phyloP scores from a whole-genome alignment of 2,113 vertebrate genomes.

The Lamprologus callipterus region DNA sequence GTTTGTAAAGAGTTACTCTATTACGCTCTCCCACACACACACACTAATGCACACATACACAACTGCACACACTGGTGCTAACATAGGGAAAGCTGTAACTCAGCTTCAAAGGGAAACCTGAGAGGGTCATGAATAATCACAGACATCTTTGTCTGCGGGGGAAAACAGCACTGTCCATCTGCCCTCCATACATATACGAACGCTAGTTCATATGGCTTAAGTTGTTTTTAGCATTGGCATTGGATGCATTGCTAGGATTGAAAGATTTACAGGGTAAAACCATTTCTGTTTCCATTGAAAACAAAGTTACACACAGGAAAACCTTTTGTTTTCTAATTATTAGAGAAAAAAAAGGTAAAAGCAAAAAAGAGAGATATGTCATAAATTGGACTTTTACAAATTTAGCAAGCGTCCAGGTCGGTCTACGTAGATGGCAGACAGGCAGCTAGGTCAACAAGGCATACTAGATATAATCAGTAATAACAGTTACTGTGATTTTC shows the following conservation, averaged over 20 bases:
- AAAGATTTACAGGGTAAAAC: neutral
- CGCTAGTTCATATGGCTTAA: neutral
- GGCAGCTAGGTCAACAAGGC: neutral
- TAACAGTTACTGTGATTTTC: neutral
- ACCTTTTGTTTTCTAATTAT: neutral
- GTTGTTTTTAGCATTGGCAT: slow-evolving; percentile 7
- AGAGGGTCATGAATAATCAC: slow-evolving; percentile 78
- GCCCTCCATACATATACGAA: slow-evolving; percentile 38
- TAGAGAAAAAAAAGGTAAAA: neutral
- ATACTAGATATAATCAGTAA: neutral
- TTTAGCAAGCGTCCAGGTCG: neutral
- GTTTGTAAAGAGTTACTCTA: neutral
- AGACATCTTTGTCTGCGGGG: slow-evolving; percentile 71
- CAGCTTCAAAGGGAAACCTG: slow-evolving; percentile 77
- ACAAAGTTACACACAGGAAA: neutral
- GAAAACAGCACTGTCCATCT: slow-evolving; percentile 71
- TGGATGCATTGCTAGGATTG: neutral
- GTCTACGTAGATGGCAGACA: fast-evolving
- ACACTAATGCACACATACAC: neutral
- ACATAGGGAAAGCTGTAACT: slow-evolving; percentile 74
- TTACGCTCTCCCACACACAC: neutral
- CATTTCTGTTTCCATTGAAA: neutral
- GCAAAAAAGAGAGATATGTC: neutral
- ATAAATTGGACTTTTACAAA: neutral
- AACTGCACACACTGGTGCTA: slow-evolving; percentile 31